Base-by-base conservation (phyloP, 2,797 vertebrate genomes). In the Sarcophilus harrisii region DNA sequence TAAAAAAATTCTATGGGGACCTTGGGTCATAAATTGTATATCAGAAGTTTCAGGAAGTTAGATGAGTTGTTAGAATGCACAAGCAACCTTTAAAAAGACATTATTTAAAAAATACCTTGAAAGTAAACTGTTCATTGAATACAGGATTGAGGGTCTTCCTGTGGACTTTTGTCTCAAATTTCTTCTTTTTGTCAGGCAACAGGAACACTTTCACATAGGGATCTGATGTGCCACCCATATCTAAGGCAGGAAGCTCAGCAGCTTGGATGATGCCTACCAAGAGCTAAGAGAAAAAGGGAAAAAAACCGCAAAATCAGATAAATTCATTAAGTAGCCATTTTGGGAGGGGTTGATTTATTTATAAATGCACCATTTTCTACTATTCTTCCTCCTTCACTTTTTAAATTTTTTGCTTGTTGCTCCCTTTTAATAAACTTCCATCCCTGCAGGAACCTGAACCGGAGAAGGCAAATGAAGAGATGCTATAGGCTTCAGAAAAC, bases 181-280 rank as follows among this genome's bases (percentile, higher is more conserved):
- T 99, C 99, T 99, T 99, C 99, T 99, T 99, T 98, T 99, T 99
- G 98, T 99, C 99, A 5, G 99, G 99, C 96, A 99, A 99, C 97
- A 99, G 98, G 98, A 99, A 99, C 95, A 99, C 99, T 98, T 99
- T 99, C 91, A 99, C 99, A 0, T 99, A 99, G 0, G 99, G 99
- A 98, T 99, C 99, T 38, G 99, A 99, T 0, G 99, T 99, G 66
- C 99, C 99, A 0, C 99, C 99, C 99, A 99, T 99, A 99, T 99
- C 99, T 98, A 99, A 99, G 92, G 99, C 99, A 4, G 99, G 99
- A 89, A 99, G 98, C 96, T 99, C 99, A 1, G 99, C 99, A 3
- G 99, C 99, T 98, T 99, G 99, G 98, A 99, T 99, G 98, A 99
- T 99, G 89, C 99, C 99, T 66, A 99, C 99, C 5, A 99, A 99